Evolutionary conservation across 2,888 invertebrate genomes (phyloP), one percentile per base, ranked within the genome.

Genomic region (Xylocampa areola): DNA sequence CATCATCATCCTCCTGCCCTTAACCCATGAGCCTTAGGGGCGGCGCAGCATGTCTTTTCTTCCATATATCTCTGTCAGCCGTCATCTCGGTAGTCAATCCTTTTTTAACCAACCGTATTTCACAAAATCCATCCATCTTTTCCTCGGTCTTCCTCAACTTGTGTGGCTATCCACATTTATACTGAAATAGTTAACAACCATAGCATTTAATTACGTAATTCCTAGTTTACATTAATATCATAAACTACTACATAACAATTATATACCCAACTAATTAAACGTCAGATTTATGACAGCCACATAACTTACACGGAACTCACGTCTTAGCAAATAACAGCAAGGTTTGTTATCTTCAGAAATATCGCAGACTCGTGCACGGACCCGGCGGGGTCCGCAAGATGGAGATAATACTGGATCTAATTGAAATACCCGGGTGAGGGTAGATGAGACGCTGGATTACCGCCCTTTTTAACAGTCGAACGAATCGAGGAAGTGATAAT

Each of bases 381-480:
- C 69, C 71, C 59, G 45, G 58, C 64, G 59, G 67, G 58, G 62
- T 60, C 70, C 55, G 66, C 49, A 65, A 77, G 85, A 83, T 82
- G 62, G 41, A 85, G 85, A 86, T 85, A 84, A 77, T 75, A 51
- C 69, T 64, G 68, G 71, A 79, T 83, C 79, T 86, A 87, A 87
- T 87, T 87, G 86, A 87, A 87, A 87, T 76, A 76, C 66, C 62
- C 61, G 62, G 32, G 43, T 41, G 47, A 58, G 72, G 70, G 67
- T 67, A 74, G 73, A 73, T 63, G 60, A 53, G 29, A 35, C 37
- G 25, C 36, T 48, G 61, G 67, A 60, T 70, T 67, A 71, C 21
- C 55, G 65, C 37, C 43, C 44, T 68, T 72, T 72, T 73, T 60
- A 53, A 40, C 45, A 58, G 59, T 49, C 44, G 44, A 71, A 65